Base-by-base conservation (phyloP, 1,140 invertebrate species). In the Drosophila gunungcola region DNA sequence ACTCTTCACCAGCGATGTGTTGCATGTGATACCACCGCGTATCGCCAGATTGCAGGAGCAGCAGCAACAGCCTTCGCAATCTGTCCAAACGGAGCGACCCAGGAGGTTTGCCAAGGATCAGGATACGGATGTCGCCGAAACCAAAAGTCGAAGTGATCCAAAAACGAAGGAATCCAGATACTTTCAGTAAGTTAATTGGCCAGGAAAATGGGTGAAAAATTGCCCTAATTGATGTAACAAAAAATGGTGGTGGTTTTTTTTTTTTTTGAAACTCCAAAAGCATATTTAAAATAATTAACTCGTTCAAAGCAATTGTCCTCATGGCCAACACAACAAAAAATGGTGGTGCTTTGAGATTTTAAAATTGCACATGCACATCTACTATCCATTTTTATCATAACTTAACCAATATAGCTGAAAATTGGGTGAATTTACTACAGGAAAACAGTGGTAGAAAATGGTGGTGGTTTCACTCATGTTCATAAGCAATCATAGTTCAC, bases 1-100 rank as follows among this genome's bases (percentile, higher is more conserved):
- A 4, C 52, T 90, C 3, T 89, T 89, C 38, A 90, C 85, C 52
- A 84, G 80, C 73, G 73, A 85, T 46, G 84, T 89, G 43, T 6
- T 89, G 36, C 84, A 89, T 43, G 85, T 90, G 51, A 67, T 90
- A 52, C 84, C 84, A 4, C 60, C 84, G 3, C 56, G 73, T 4
- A 41, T 75, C 1, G 83, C 9, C 48, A 65, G 11, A 53, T 36
- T 39, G 49, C 63, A 63, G 34, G 42, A 69, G 11, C 82, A 70
- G 12, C 81, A 78, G 21, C 83, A 76, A 27, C 78, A 70, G 12
- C 61, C 65, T 3, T 52, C 61, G 1, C 58, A 73, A n/a, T 21
- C 72, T 36, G 16, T 49, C 13, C 60, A 60, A 32, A 21, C 62
- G 11, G 73, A 78, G 5, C 68, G 83, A 7, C 64, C 84, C 0